phyloP scores from a whole-genome alignment of 2,888 invertebrate species.

The Eulithis testata region DNA sequence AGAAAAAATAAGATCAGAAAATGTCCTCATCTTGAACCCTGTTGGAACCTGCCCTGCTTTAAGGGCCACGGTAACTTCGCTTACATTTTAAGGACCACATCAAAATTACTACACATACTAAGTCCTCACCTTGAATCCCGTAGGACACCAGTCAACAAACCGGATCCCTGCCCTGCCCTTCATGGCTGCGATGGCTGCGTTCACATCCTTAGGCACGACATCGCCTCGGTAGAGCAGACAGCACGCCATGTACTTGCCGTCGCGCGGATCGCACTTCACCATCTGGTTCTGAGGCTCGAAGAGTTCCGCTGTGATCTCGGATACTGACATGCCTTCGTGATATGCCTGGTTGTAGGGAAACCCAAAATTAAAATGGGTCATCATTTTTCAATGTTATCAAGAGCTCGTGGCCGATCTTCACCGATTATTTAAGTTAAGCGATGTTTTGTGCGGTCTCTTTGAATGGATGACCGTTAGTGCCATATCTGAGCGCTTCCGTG shows the following conservation, averaged over 20 bases:
- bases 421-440: no score
- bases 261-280: slow-evolving; percentile 94
- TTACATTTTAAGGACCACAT: no score
- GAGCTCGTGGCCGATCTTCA: background rate
- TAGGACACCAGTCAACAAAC: slow-evolving; percentile 98
- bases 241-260: slow-evolving; percentile 96
- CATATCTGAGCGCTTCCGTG: no score
- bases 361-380: background rate
- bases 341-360: slow-evolving; percentile 68
- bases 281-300: slow-evolving; percentile 96
- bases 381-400: background rate
- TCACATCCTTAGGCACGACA: slow-evolving; percentile 95
- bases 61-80: no score
- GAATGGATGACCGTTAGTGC: no score
- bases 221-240: slow-evolving; percentile 95
- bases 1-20: no score
- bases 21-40: no score
- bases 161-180: slow-evolving; percentile 91
- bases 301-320: slow-evolving; percentile 93
- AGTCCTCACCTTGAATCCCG: slow-evolving; percentile 91
- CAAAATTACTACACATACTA: no score
- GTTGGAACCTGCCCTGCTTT: no score
- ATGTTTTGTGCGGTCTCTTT: no score
- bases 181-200: slow-evolving; percentile 91
- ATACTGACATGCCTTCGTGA: slow-evolving; percentile 90